A percentile compares a stretch with the other conserved stretches of the same genome.
These are phyloP conservation scores for Scomber japonicus DNA, from an alignment of 2,113 vertebrate genomes.

Conservation along the genomic window DNA sequence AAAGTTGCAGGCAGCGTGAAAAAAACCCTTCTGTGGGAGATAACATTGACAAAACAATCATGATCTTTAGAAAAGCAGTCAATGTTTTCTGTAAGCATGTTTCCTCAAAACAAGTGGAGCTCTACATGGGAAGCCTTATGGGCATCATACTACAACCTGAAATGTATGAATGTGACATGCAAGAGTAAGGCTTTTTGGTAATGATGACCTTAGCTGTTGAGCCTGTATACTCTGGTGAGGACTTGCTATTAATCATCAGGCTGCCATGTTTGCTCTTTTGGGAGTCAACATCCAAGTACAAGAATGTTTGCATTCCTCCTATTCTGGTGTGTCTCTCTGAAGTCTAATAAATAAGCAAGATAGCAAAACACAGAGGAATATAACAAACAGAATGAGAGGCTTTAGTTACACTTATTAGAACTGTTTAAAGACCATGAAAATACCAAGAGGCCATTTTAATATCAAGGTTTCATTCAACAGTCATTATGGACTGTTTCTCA, in stretches of 20 bases:
- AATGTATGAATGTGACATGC: constrained; percentile 9
- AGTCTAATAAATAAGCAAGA: not conserved
- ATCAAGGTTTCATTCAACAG: constrained; percentile 16
- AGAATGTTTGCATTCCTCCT: constrained; percentile 19
- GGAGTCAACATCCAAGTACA: constrained; percentile 1
- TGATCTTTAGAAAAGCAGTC: constrained; percentile 65
- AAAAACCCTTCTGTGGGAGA: constrained; percentile 13
- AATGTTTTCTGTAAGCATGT: constrained; percentile 78
- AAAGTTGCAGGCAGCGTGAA: constrained; percentile 14
- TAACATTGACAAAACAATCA: constrained; percentile 69
- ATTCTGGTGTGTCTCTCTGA: not conserved
- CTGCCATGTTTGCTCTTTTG: constrained; percentile 21
- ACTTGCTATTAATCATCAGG: not conserved
- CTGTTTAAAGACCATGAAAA: constrained; percentile 8
- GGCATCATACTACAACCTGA: not conserved
- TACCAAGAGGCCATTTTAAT: constrained; percentile 1
- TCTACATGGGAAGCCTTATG: constrained; percentile 6
- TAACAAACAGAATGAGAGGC: not conserved
- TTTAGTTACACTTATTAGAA: constrained; percentile 12
- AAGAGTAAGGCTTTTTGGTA: not conserved
- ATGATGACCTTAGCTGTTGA: not conserved
- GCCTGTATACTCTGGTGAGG: not conserved
- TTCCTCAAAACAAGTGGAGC: constrained; percentile 60
- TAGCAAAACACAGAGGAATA: not conserved
- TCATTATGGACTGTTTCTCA: not conserved